Conservation (phyloP, 2,797 vertebrate species). For the Rhodeus uyekii region DNA sequence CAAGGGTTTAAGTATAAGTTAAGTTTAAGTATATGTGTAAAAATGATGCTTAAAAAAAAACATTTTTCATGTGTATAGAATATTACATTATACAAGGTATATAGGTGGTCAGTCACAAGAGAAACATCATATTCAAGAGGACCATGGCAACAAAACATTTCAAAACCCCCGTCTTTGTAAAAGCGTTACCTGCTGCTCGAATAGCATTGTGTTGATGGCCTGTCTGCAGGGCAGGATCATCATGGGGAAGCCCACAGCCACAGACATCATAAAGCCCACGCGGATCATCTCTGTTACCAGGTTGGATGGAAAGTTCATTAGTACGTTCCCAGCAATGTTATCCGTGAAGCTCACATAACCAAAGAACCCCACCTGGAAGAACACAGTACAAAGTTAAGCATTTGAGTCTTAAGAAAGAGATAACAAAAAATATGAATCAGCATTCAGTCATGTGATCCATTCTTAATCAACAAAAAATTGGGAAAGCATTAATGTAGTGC, state of each 20-base stretch:
- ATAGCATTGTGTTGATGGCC: conserved; percentile 96
- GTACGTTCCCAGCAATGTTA: conserved; percentile 90
- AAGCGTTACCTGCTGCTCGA: conserved; percentile 91
- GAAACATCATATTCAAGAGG: background rate
- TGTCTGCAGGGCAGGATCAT: conserved; percentile 98
- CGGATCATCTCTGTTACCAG: conserved; percentile 95
- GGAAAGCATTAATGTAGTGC: background rate
- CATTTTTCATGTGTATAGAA: no score
- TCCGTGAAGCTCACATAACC: conserved; percentile 97
- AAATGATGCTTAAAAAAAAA: no score
- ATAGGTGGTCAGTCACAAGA: background rate
- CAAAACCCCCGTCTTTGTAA: background rate
- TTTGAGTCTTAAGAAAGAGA: background rate
- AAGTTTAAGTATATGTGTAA: no score
- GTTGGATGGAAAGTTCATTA: conserved; percentile 98
- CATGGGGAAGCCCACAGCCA: conserved; percentile 97
- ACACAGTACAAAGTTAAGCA: background rate
- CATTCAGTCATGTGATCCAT: background rate
- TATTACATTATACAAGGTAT: no score
- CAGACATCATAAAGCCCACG: conserved; percentile 97
- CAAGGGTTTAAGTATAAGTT: no score
- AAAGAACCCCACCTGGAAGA: conserved; percentile 91
- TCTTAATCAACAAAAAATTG: background rate
- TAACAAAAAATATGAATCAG: background rate
- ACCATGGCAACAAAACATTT: background rate